A percentile compares a stretch with the other conserved stretches of the same genome.
phyloP scores from a whole-genome alignment of 2,888 invertebrate genomes.

The Polietes domitor region DNA sequence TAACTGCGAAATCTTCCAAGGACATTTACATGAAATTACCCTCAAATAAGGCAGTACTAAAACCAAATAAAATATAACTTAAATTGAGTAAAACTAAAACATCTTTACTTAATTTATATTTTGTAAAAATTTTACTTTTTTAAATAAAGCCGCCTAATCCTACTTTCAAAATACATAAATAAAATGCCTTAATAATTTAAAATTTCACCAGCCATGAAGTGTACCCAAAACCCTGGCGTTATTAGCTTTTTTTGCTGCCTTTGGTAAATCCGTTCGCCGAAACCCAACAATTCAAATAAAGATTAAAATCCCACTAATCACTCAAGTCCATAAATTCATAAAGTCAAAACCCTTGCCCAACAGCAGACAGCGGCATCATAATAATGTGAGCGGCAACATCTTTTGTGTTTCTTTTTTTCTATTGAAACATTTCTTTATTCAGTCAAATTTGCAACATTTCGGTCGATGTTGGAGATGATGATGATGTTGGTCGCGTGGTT shows the following conservation, averaged over 20 bases:
- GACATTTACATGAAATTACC: no score
- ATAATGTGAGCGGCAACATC: slow-evolving; percentile 13
- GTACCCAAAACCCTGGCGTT: neutral
- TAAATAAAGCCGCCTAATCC: no score
- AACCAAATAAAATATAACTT: no score
- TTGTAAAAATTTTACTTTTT: no score
- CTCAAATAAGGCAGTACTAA: no score
- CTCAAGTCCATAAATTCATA: slow-evolving; percentile 5
- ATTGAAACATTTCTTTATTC: slow-evolving; percentile 50
- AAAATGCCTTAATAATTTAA: no score
- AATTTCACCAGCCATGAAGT: neutral
- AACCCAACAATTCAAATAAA: neutral
- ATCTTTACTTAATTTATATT: no score
- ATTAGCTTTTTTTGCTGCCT: neutral
- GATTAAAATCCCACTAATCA: slow-evolving; percentile 8
- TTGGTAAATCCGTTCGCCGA: neutral
- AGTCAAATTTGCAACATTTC: slow-evolving; percentile 23
- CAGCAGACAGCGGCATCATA: neutral
- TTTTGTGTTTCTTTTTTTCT: slow-evolving; percentile 27
- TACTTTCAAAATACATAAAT: no score
- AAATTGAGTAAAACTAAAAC: no score
- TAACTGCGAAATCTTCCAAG: no score
- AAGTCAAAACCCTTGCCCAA: neutral
- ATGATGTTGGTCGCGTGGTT: neutral
- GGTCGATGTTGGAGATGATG: neutral